phyloP scores from a whole-genome alignment of 2,797 vertebrate species.

The Eptatretus atami region DNA sequence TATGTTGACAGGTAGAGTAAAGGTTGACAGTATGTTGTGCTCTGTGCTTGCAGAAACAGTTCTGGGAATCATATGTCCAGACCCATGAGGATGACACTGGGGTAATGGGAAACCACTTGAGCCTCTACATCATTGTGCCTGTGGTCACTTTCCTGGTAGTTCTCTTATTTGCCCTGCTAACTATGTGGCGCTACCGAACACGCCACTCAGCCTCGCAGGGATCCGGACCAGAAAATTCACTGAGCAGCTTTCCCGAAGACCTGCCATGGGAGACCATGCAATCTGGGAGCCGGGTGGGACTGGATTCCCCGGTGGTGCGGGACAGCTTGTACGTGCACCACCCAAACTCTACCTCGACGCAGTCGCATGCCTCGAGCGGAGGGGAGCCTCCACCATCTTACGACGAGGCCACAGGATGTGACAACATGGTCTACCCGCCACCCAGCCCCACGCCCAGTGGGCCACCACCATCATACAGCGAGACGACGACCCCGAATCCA shows the following conservation, averaged over 20 bases:
- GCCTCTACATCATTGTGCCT: constrained; percentile 1
- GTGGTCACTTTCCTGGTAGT: constrained; percentile 2
- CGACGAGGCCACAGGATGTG: constrained; percentile 1
- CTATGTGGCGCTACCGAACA: constrained; percentile 2
- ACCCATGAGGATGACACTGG: background rate
- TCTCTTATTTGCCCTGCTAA: background rate
- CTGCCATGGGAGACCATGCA: no score
- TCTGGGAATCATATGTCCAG: background rate
- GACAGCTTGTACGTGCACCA: background rate
- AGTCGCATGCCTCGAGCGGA: background rate
- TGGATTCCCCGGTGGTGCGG: background rate
- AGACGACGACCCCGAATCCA: background rate
- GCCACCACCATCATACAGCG: constrained; percentile 1
- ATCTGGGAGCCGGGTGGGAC: no score
- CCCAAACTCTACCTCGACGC: background rate
- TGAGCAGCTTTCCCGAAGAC: no score
- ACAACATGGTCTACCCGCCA: background rate
- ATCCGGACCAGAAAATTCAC: no score
- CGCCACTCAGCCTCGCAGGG: background rate
- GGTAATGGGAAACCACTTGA: background rate
- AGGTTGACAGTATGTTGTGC: background rate
- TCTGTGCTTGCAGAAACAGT: background rate
- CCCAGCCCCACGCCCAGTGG: background rate
- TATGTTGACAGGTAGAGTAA: no score
- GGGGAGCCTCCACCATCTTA: background rate